Base-by-base conservation (phyloP, 2,797 vertebrate species). In the Helicolenus hilgendorfi region DNA sequence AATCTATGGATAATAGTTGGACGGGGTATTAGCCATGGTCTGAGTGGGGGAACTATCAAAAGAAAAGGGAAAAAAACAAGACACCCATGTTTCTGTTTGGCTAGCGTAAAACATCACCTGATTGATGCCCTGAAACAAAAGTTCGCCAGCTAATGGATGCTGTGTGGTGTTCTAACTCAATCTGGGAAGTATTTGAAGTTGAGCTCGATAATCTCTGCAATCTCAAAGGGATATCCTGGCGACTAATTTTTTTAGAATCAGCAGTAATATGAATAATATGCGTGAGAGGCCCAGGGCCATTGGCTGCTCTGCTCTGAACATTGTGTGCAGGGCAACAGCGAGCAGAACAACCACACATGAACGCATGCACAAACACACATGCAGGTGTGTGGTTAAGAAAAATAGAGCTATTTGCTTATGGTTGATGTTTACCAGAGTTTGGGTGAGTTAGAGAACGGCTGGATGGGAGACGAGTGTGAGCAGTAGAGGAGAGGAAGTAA, bases 211-310 rank as follows among this genome's bases (percentile, higher is more conserved):
- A 97, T 97, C 96, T 96, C 78, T 91, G 88, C 91, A 93, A 96
- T 97, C 95, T 96, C 94, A 94, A 94, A 96, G 93, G 96, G 96
- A 97, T 97, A 97, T 97, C 96, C 96, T 96, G 95, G 94, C 87
- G 94, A 96, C 95, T 96, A 96, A 96, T 97, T 97, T 96, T 62
- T 97, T 90, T 36, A 90, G 92, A 97, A 97, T 97, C 88, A 94
- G 94, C 94, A 91, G 89, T 96, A 96, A 96, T 96, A 96, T 97
- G 95, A 97, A 97, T 97, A 96, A 97, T 96, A 96, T 97, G 96
- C 79, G 90, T 93, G 86, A 84, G 77, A 88, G 72, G 87, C 92
- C 90, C 26, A 18, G 81, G 90, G 94, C 87, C 70, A 26, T 88
- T 79, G 90, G 94, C 92, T 88, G 86, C 86, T 89, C 78, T 38